Evolutionary conservation across 2,113 vertebrate genomes (phyloP), one percentile per base, ranked within the genome.

Genomic region (Suricata suricatta): DNA sequence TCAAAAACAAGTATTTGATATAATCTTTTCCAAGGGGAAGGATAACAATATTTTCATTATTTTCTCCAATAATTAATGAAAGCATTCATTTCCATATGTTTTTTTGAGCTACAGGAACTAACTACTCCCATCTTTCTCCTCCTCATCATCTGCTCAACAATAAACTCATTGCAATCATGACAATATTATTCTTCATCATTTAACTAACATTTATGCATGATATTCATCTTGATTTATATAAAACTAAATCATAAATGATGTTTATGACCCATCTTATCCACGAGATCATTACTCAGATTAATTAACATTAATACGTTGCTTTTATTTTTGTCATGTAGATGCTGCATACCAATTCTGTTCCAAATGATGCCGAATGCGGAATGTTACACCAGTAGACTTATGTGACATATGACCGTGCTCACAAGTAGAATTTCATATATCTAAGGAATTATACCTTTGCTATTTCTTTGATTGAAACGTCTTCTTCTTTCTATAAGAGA

Each of bases 21-120:
- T 79, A 63, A 90, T 92, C 14, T 89, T 84, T 13, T 83, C 31
- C 72, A 92, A 94, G 80, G 38, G 69, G 52, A 92, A 93, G 6
- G 10, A 41, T 31, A 95, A 66, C 3, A 95, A 31, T 84, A 47
- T 11, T 2, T 15, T 0, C 35, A 66, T 84, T 80, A 85, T 94
- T 97, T 97, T 92, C 93, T 29, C 17, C 38, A 90, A 88, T 90
- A 93, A 97, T 96, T 97, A 96, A 90, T 91, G 50, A 88, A 92
- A 95, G 1, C 57, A n/a, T 85, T 83, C 19, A 95, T 85, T 97
- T 95, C 88, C 41, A 31, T 66, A 90, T 90, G 81, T 89, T 97
- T 96, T 38, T 92, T n/a, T 92, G 38, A 94, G 35, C 50, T 82
- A 50, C 11, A 85, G 35, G 16, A 94, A 60, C 17, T 74, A 92